Percentiles rank a stretch among this genome's conserved stretches.
phyloP scores from a whole-genome alignment of 2,797 vertebrate genomes.

The Cephalopachus bancanus region DNA sequence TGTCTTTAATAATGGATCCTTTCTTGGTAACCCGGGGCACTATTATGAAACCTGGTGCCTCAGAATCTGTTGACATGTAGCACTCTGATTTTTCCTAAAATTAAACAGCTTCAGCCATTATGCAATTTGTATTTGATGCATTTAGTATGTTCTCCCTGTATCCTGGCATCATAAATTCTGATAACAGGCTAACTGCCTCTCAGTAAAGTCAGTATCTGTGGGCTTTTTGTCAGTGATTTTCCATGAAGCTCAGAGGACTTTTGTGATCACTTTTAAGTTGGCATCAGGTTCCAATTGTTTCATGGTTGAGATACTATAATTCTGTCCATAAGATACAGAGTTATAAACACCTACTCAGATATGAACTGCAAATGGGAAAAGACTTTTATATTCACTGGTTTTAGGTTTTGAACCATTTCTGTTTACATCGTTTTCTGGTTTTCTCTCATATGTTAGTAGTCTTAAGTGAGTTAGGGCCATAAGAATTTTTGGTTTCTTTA shows the following conservation, averaged over 20 bases:
- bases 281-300: neutral
- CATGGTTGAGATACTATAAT: neutral
- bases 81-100: constrained; percentile 15
- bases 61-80: neutral
- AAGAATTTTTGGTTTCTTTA: neutral
- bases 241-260: neutral
- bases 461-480: neutral
- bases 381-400: neutral
- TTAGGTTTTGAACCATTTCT: neutral
- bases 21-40: neutral
- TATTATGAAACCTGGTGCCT: neutral
- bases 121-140: neutral
- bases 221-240: constrained; percentile 15
- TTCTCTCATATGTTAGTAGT: neutral
- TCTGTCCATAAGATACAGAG: neutral
- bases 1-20: constrained; percentile 21
- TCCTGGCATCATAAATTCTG: neutral
- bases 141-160: neutral
- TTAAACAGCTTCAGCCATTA: neutral
- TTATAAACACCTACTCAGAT: neutral
- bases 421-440: neutral
- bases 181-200: neutral
- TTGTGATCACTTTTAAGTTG: neutral
- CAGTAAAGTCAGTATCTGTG: neutral
- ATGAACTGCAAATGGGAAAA: neutral